These are phyloP conservation scores for Porites divaricata DNA, from an alignment of 92 coral and sea anemone genomes.

Conservation along the genomic window DNA sequence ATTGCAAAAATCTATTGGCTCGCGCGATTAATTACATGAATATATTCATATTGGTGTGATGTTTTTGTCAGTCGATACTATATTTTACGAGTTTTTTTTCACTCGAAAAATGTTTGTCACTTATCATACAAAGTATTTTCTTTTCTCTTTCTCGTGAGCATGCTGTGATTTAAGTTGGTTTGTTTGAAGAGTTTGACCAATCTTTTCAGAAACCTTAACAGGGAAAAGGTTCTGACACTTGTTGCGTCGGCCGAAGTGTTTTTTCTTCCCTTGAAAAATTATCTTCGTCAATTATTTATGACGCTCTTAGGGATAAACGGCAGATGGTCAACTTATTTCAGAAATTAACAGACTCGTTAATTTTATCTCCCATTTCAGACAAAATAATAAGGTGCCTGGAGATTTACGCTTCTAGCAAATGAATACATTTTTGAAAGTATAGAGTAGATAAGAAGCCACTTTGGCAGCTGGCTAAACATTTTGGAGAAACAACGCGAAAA, in stretches of 20 bases:
- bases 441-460: neutral
- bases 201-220: neutral
- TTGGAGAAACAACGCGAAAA: constrained; percentile 1
- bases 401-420: constrained; percentile 6
- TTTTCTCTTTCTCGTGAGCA: neutral
- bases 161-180: neutral
- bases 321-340: constrained; percentile 23
- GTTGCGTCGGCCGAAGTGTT: constrained; percentile 18
- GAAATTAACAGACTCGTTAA: constrained; percentile 32
- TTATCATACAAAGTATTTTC: neutral
- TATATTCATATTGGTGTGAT: constrained; percentile 27
- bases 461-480: constrained; percentile 49
- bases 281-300: constrained; percentile 33
- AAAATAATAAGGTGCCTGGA: constrained; percentile 28
- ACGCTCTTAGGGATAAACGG: neutral
- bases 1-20: neutral
- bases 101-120: neutral
- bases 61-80: neutral
- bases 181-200: neutral
- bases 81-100: neutral
- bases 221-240: constrained; percentile 13
- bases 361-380: constrained; percentile 35
- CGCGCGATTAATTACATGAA: constrained; percentile 32
- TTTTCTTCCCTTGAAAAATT: constrained; percentile 7
- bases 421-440: constrained; percentile 17